These are phyloP conservation scores for Lampropteryx suffumata DNA, from an alignment of 2,888 invertebrate genomes.

Conservation along the genomic window DNA sequence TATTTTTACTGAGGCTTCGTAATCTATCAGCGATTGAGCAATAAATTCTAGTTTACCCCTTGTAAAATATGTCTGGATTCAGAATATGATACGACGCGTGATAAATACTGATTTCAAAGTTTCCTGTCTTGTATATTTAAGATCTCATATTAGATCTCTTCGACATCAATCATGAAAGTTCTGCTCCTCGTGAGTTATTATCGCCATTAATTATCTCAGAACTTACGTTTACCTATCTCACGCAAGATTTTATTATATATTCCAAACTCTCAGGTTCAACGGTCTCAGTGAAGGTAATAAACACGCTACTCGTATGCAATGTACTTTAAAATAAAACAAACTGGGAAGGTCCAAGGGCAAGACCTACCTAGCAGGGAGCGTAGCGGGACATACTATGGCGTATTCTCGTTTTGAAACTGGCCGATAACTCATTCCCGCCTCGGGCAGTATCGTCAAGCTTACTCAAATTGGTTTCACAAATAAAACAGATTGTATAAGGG, in stretches of 20 bases:
- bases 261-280: not conserved
- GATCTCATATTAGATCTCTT: not conserved
- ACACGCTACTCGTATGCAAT: not conserved
- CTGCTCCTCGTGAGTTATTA: not conserved
- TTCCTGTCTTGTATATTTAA: not conserved
- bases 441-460: conserved; percentile 48
- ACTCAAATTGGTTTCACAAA: conserved; percentile 61
- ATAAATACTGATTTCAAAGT: not conserved
- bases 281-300: not conserved
- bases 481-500: conserved; percentile 42
- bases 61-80: conserved; percentile 5
- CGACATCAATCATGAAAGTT: not conserved
- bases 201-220: no score
- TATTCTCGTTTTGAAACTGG: conserved; percentile 49
- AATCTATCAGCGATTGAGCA: not conserved
- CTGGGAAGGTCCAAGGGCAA: conserved; percentile 23
- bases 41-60: conserved; percentile 17
- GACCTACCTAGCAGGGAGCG: conserved; percentile 20
- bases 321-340: conserved; percentile 14
- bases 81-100: no score
- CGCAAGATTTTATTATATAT: not conserved
- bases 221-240: no score
- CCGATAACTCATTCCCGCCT: conserved; percentile 35
- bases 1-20: no score
- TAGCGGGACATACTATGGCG: conserved; percentile 41